These are phyloP conservation scores for Pachyseris speciosa DNA, from an alignment of 64 coral and sea anemone species.

Conservation along the genomic window DNA sequence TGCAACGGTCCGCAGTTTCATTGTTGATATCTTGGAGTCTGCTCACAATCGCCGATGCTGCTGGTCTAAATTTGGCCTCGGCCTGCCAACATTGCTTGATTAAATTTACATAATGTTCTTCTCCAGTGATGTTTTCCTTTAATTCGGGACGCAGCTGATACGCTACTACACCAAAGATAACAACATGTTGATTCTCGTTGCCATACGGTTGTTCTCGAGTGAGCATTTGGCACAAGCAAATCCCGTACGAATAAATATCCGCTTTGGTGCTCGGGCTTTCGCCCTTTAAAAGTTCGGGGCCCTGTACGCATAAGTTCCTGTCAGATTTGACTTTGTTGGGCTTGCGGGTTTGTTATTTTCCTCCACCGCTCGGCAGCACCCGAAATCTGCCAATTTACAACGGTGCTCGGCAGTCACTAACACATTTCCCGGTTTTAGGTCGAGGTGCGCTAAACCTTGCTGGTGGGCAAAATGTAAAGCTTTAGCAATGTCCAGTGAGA, in stretches of 20 bases:
- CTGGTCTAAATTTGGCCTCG: conserved; percentile 81
- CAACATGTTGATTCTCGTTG: conserved; percentile 97
- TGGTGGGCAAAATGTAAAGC: conserved; percentile 91
- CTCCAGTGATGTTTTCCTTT: conserved; percentile 63
- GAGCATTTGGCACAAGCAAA: conserved; percentile 98
- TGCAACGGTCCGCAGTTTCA: not conserved
- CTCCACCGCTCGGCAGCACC: conserved; percentile 93
- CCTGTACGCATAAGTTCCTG: conserved; percentile 96
- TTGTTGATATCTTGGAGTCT: conserved; percentile 1
- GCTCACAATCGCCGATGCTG: conserved; percentile 75
- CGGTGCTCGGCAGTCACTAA: conserved; percentile 83
- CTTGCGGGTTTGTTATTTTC: conserved; percentile 95
- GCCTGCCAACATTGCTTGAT: conserved; percentile 97
- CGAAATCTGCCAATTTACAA: conserved; percentile 98
- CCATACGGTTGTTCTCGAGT: conserved; percentile 91
- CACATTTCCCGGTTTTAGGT: conserved; percentile 97
- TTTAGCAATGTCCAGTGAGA: conserved; percentile 86
- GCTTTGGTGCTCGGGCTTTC: conserved; percentile 94
- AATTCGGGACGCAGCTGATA: conserved; percentile 89
- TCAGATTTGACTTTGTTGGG: conserved; percentile 97
- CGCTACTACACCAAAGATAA: conserved; percentile 95
- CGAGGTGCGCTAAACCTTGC: conserved; percentile 93
- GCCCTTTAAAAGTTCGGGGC: conserved; percentile 94
- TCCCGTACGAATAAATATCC: conserved; percentile 97
- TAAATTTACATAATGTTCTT: conserved; percentile 92